Conservation (phyloP, 2,113 vertebrate species). For the Formicarius rufipectus region DNA sequence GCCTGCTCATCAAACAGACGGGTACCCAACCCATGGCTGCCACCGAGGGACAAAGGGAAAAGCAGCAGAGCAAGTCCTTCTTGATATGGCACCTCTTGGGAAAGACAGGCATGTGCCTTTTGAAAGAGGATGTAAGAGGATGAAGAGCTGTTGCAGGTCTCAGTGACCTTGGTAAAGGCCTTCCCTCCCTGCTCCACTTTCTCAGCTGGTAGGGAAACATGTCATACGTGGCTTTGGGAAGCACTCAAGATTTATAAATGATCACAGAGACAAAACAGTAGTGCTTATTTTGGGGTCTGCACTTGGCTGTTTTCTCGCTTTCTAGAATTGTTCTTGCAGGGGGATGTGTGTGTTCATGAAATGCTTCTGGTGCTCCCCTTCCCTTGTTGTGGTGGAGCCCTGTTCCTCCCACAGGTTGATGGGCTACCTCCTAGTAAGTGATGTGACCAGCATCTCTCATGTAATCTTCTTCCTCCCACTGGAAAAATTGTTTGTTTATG, state of each 20-base stretch:
- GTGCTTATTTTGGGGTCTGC: background rate
- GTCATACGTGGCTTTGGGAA: background rate
- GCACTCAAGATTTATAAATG: background rate
- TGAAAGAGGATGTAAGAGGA: background rate
- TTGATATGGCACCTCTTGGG: background rate
- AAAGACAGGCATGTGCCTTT: background rate
- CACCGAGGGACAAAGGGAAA: background rate
- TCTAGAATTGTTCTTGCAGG: background rate
- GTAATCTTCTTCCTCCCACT: background rate
- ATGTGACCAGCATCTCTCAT: background rate
- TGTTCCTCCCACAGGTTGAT: background rate
- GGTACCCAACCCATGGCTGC: background rate
- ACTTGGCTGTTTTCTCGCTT: background rate
- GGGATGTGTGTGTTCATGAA: fast-evolving
- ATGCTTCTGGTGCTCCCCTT: background rate
- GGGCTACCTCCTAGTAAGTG: background rate
- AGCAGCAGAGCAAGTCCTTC: background rate
- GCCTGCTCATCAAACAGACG: background rate
- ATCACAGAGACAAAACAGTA: background rate
- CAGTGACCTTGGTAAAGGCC: fast-evolving
- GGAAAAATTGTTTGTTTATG: background rate
- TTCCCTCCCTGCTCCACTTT: background rate
- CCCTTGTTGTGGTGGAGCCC: fast-evolving
- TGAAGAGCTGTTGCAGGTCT: background rate
- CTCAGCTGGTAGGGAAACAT: background rate